These are phyloP conservation scores for Tetrapedia diversipes DNA, from an alignment of 2,888 invertebrate species.

Conservation along the genomic window DNA sequence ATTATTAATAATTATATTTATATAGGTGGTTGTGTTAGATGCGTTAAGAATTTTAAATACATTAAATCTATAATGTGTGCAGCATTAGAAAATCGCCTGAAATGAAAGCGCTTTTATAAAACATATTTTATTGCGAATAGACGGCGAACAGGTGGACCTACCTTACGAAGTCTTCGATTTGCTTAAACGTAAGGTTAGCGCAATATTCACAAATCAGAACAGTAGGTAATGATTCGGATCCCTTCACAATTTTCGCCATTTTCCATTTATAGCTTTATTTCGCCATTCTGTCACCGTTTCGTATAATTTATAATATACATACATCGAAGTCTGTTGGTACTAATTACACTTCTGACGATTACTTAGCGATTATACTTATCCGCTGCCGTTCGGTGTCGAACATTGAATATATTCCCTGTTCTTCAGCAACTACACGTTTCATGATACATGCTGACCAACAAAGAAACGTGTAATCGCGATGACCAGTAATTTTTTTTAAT, in stretches of 20 bases:
- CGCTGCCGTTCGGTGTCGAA: conserved; percentile 25
- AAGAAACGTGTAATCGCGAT: not conserved
- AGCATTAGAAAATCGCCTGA: not conserved
- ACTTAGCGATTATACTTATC: conserved; percentile 38
- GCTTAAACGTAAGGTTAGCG: conserved; percentile 80
- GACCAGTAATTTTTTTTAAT: not conserved
- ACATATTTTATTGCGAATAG: conserved; percentile 8
- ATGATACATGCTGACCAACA: conserved; percentile 53
- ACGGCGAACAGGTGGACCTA: conserved; percentile 66
- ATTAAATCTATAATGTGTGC: not conserved
- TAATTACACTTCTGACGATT: conserved; percentile 32
- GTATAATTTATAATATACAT: conserved; percentile 25
- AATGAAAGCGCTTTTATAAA: not conserved
- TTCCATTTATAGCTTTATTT: conserved; percentile 65
- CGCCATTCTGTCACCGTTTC: conserved; percentile 60
- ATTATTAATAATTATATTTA: not conserved
- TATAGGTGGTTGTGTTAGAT: not conserved
- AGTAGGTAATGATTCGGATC: conserved; percentile 70
- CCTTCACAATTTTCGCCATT: conserved; percentile 79
- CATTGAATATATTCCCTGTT: conserved; percentile 19
- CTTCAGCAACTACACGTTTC: conserved; percentile 45
- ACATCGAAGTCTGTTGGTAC: conserved; percentile 29
- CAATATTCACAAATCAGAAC: conserved; percentile 79
- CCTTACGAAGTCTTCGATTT: conserved; percentile 80
- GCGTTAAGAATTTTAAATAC: not conserved